phyloP scores from a whole-genome alignment of 2,888 invertebrate genomes.

The Heliconius ismenius region DNA sequence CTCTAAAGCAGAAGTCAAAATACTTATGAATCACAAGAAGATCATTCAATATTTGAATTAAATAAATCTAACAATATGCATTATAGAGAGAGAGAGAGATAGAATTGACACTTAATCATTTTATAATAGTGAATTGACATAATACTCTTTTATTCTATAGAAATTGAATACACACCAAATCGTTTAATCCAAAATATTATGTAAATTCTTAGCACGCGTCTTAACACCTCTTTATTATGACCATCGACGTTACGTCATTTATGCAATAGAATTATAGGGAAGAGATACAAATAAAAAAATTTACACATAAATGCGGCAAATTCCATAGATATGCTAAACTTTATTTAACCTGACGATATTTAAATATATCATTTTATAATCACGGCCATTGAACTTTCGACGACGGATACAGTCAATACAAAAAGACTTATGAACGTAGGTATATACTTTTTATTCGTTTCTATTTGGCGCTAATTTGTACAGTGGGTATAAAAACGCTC shows the following conservation, averaged over 20 bases:
- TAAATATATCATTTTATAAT: constrained; percentile 43
- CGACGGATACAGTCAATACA: constrained; percentile 57
- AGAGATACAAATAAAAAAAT: constrained; percentile 55
- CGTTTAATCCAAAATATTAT: constrained; percentile 45
- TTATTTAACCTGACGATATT: constrained; percentile 64
- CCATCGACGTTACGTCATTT: constrained; percentile 35
- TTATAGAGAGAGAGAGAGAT: neutral
- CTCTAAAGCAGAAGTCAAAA: neutral
- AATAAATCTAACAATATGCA: neutral
- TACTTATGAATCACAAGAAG: neutral
- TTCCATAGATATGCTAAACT: constrained; percentile 76
- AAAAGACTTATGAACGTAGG: constrained; percentile 50
- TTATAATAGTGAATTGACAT: constrained; percentile 12
- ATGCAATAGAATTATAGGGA: constrained; percentile 44
- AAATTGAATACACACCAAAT: constrained; percentile 10
- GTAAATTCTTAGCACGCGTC: constrained; percentile 50
- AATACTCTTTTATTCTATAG: constrained; percentile 9
- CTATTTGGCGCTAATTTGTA: constrained; percentile 34
- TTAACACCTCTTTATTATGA: constrained; percentile 40
- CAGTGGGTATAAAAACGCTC: constrained; percentile 24
- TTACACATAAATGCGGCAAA: constrained; percentile 66
- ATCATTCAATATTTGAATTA: neutral
- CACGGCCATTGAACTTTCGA: constrained; percentile 63
- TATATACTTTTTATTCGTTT: constrained; percentile 34
- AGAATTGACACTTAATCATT: constrained; percentile 2